A percentile compares a stretch with the other conserved stretches of the same genome.
Evolutionary conservation across 2,797 vertebrate genomes (phyloP).

Genomic region (Fringilla coelebs): DNA sequence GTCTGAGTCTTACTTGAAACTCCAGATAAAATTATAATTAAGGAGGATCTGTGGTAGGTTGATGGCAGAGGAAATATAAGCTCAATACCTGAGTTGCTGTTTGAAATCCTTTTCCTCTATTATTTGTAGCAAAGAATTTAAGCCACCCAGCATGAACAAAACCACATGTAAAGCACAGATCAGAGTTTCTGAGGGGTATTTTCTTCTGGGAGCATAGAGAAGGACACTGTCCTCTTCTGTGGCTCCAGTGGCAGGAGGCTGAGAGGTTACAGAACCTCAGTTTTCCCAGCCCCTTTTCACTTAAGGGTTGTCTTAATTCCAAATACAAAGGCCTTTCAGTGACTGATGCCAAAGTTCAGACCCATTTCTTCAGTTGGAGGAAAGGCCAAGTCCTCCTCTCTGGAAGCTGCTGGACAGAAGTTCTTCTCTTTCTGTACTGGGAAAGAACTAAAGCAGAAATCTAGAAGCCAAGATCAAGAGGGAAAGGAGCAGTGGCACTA

Average conservation of each 20-base stretch:
- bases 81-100: rapidly evolving
- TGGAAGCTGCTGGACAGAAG: not conserved
- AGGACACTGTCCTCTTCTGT: not conserved
- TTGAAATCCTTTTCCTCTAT: not conserved
- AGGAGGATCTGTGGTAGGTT: not conserved
- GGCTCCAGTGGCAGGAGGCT: rapidly evolving
- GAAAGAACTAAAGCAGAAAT: rapidly evolving
- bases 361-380: not conserved
- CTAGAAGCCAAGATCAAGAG: not conserved
- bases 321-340: not conserved
- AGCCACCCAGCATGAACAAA: not conserved
- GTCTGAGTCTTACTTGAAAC: not conserved
- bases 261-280: rapidly evolving
- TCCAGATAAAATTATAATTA: not conserved
- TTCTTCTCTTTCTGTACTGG: not conserved
- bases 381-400: not conserved
- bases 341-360: rapidly evolving
- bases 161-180: not conserved
- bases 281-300: not conserved
- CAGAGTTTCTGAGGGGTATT: not conserved
- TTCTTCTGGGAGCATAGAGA: not conserved
- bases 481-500: not conserved
- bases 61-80: not conserved
- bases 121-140: not conserved
- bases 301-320: not conserved